Base-by-base conservation (phyloP, 2,113 vertebrate genomes). In the Paratilapia polleni region DNA sequence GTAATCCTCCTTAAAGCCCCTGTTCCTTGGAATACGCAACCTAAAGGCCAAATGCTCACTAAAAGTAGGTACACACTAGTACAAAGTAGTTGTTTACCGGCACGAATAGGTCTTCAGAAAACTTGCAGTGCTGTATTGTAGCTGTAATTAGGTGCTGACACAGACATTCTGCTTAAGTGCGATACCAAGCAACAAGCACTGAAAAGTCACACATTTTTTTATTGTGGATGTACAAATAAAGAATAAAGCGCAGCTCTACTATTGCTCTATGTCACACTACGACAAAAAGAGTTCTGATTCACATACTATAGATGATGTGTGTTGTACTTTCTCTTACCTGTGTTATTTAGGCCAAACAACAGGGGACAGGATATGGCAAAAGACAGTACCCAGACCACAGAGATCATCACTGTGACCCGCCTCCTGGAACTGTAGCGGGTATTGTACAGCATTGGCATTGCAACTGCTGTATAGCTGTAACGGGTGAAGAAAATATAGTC, bases 391-490 rank as follows among this genome's bases (percentile, higher is more conserved):
- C 98, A 99, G 79, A 99, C 98, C 57, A 98, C 96, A 2, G 98
- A 94, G 3, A 99, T 99, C 98, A 99, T 99, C 77, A 98, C 88
- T 0, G 98, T 99, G 91, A 99, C 98, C 24, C 98, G 94, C 91
- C 98, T 97, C 92, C 96, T 98, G 63, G 98, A 99, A 92, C 98
- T 99, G 95, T 99, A 99, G 83, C 97, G 97, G 0, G 98, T 99
- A 75, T 99, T 99, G 81, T 99, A 99, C 61, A 99, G 95, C 98
- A 99, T 99, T 2, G 98, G 98, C 98, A 99, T 98, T 8, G 98
- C 98, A 84, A 99, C 98, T 0, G 98, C 98, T 6, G 98, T 99
- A 93, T 99, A 99, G 93, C 98, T 99, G 96, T 20, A 47, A 59
- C 47, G 38, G 52, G 43, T 6, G 9, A 77, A 64, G n/a, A 79